Percentiles rank a stretch among this genome's conserved stretches.
These are phyloP conservation scores for Chrysoperla carnea DNA, from an alignment of 1,140 invertebrate species.

Conservation along the genomic window DNA sequence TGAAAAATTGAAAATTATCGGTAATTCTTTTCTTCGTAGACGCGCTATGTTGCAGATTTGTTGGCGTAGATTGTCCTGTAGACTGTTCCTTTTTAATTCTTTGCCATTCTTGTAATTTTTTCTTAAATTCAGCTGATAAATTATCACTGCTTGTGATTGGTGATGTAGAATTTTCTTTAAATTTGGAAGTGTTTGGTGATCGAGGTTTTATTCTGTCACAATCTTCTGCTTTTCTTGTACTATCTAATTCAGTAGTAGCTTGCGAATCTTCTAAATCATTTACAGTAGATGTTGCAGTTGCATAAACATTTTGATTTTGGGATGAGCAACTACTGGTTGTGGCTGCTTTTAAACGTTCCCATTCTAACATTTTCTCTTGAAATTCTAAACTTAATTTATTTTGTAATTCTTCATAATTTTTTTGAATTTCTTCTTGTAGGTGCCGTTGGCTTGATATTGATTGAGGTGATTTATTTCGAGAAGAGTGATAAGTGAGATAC, in stretches of 20 bases:
- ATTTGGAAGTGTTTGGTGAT: constrained; percentile 6
- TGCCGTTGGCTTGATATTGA: neutral
- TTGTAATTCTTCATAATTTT: constrained; percentile 42
- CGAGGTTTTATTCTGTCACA: constrained; percentile 11
- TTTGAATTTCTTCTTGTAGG: constrained; percentile 31
- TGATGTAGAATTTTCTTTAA: constrained; percentile 13
- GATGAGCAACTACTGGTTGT: constrained; percentile 7
- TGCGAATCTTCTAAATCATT: neutral
- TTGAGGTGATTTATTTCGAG: neutral
- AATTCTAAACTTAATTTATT: constrained; percentile 53
- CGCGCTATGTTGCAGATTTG: constrained; percentile 10
- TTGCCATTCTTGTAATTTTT: constrained; percentile 73
- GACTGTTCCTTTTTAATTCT: constrained; percentile 38
- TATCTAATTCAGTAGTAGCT: constrained; percentile 10
- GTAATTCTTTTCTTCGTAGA: constrained; percentile 34
- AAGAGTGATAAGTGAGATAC: no score
- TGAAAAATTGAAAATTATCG: constrained; percentile 52
- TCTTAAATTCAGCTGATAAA: constrained; percentile 55
- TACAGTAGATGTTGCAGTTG: neutral
- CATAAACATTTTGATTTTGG: neutral
- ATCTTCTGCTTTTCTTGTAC: constrained; percentile 21
- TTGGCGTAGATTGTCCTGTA: constrained; percentile 18
- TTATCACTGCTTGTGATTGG: constrained; percentile 35
- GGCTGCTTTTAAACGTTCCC: constrained; percentile 35
- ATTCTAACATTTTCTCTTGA: constrained; percentile 49